Evolutionary conservation across 2,888 invertebrate species (phyloP), one percentile per base, ranked within the genome.

Genomic region (Athripsodes cinereus): DNA sequence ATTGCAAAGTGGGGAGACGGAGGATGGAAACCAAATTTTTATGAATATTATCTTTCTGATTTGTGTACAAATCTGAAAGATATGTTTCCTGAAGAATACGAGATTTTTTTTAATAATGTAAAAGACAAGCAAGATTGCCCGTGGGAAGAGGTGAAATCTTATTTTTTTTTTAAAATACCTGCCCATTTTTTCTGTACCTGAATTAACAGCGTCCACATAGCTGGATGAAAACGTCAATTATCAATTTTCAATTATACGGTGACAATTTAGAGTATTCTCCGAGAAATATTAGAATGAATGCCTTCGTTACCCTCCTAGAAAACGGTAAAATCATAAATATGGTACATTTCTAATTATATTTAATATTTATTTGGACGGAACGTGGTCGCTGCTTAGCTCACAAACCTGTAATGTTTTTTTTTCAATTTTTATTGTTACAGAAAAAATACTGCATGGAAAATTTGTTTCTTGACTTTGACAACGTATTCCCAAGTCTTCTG

Each of bases 1-100:
- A 53, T 40, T 11, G 50, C 58, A 2, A 61, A 61, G 50, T 61
- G 61, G 61, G 61, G 61, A 2, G 61, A 61, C 48, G 61, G 61
- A 1, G 61, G 61, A 19, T 61, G 61, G 61, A 61, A 61, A 20
- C 61, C 61, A 1, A 61, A 61, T 21, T 58, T 59, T 1, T 51
- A 56, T 2, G 58, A 59, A 20, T 55, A 46, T 31, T 26, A 18
- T 11, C 34, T 2, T 10, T 1, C 11, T n/a, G 13, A 35, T n/a
- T 49, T 48, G 2, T 61, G 61, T 16, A 35, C 55, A 0, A 54
- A 52, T 10, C n/a, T 61, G 10, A 22, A 49, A 5, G 2, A 58
- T 20, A 16, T 50, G 6, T 20, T 18, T 44, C 11, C 20, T 5
- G 40, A 52, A 2, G 58, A 58, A 58, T 13, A 40, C 20, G 1